Percentiles rank a stretch among this genome's conserved stretches.
Evolutionary conservation across 2,797 vertebrate genomes (phyloP).

Genomic region (Alca torda): DNA sequence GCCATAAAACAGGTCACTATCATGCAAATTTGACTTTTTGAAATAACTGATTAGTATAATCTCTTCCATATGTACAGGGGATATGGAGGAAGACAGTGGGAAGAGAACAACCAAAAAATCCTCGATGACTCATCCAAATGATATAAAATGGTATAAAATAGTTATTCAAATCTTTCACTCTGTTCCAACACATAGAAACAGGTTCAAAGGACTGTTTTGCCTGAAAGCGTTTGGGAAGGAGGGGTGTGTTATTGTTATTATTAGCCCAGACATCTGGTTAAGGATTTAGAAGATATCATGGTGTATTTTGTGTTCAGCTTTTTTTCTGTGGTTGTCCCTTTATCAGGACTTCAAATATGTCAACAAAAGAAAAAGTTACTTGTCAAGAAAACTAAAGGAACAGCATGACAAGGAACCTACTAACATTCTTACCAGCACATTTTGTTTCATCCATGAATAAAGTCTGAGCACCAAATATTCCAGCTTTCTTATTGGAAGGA

Average conservation of each 20-base stretch:
- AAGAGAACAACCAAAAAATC: not conserved
- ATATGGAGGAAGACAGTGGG: not conserved
- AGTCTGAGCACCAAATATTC: not conserved
- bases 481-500: not conserved
- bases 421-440: not conserved
- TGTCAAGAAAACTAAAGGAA: not conserved
- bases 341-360: not conserved
- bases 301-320: not conserved
- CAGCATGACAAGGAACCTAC: not conserved
- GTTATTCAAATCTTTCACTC: not conserved
- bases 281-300: not conserved
- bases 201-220: not conserved
- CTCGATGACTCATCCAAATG: not conserved
- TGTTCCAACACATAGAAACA: not conserved
- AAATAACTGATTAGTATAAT: not conserved
- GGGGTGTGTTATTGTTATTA: accelerated
- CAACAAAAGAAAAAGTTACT: not conserved
- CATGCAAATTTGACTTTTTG: not conserved
- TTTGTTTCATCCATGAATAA: not conserved
- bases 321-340: not conserved
- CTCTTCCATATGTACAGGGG: not conserved
- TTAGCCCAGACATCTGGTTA: not conserved
- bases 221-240: not conserved
- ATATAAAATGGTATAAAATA: not conserved
- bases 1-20: accelerated